These are phyloP conservation scores for Telmatochromis sp. DNA, from an alignment of 2,113 vertebrate species.

Conservation along the genomic window DNA sequence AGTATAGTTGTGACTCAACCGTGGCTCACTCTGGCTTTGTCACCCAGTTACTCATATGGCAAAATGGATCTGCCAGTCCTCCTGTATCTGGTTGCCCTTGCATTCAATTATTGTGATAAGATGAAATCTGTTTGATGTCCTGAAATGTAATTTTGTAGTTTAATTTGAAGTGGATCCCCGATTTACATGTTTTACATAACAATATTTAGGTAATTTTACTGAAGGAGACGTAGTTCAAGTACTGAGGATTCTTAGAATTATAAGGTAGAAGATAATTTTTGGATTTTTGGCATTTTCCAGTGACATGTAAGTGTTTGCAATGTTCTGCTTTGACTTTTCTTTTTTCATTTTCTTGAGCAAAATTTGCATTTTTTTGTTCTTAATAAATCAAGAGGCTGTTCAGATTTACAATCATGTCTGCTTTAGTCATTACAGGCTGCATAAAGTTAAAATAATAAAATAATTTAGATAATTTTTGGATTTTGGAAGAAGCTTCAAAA, in stretches of 20 bases:
- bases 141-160: background rate
- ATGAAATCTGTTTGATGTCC: background rate
- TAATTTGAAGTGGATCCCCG: background rate
- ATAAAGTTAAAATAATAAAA: background rate
- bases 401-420: background rate
- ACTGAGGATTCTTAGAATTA: background rate
- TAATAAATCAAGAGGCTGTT: background rate
- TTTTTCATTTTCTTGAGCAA: background rate
- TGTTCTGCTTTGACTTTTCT: background rate
- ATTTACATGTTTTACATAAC: background rate
- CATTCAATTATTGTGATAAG: background rate
- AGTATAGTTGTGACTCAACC: constrained; percentile 43
- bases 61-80: constrained; percentile 25
- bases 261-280: background rate
- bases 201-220: background rate
- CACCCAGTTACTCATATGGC: constrained; percentile 12
- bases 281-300: background rate
- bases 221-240: background rate
- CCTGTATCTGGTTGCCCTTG: constrained; percentile 1
- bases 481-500: background rate
- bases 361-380: background rate
- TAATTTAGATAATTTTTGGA: background rate
- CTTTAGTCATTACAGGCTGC: background rate
- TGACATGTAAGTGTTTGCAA: background rate
- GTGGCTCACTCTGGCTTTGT: constrained; percentile 11